These are phyloP conservation scores for Peromyscus melanophrys DNA, from an alignment of 2,797 vertebrate genomes.

Conservation along the genomic window DNA sequence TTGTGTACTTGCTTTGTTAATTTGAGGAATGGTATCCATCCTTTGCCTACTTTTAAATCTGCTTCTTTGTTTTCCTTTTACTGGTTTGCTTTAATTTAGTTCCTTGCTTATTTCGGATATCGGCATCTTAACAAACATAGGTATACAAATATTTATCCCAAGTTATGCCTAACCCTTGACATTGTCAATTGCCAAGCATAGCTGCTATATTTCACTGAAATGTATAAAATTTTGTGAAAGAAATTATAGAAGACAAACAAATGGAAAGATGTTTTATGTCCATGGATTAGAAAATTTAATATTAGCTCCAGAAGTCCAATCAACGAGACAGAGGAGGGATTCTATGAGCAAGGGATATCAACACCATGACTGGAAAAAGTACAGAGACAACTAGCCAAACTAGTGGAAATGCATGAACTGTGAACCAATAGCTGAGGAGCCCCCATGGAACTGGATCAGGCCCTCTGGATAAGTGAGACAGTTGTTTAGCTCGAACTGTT, in stretches of 20 bases:
- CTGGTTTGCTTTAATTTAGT: background rate
- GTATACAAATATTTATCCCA: background rate
- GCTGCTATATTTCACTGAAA: too few relatives aligned
- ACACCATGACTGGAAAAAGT: too few relatives aligned
- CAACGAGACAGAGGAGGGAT: too few relatives aligned
- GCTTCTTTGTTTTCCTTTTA: background rate
- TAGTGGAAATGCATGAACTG: too few relatives aligned
- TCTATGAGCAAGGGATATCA: too few relatives aligned
- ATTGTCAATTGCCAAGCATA: background rate
- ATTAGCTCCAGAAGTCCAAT: too few relatives aligned
- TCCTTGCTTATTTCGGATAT: background rate
- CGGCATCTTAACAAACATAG: background rate
- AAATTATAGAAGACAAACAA: background rate
- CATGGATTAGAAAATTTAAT: background rate
- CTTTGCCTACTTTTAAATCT: background rate
- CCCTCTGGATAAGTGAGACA: too few relatives aligned
- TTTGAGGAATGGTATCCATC: background rate
- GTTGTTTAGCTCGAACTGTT: too few relatives aligned
- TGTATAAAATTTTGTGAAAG: background rate
- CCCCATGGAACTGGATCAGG: too few relatives aligned
- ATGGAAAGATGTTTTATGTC: background rate
- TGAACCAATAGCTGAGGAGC: too few relatives aligned
- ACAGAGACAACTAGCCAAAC: too few relatives aligned
- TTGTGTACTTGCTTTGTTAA: background rate
- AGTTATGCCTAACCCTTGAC: background rate